Conservation (phyloP, 2,113 vertebrate genomes). For the Eclectus roratus region DNA sequence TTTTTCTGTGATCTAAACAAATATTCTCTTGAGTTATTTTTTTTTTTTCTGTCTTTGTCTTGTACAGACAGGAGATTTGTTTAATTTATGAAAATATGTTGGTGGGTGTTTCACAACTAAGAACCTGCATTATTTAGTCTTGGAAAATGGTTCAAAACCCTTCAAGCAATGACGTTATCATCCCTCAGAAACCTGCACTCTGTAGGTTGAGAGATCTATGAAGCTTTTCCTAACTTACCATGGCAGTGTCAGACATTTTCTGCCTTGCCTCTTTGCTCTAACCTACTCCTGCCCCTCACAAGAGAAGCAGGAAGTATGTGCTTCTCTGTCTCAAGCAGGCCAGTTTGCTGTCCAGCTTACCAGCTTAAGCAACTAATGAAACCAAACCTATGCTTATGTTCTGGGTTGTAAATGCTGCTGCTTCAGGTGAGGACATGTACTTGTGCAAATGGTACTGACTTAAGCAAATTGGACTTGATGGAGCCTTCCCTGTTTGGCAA, state of each 20-base stretch:
- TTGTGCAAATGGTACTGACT: background rate
- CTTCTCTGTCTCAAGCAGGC: background rate
- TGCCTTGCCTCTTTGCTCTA: background rate
- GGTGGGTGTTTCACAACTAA: background rate
- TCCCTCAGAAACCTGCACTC: background rate
- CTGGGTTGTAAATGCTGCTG: background rate
- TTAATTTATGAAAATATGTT: background rate
- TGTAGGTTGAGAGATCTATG: background rate
- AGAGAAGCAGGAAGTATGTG: background rate
- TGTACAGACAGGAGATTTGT: background rate
- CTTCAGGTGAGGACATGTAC: background rate
- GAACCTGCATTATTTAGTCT: background rate
- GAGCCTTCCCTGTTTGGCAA: background rate
- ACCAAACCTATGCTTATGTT: background rate
- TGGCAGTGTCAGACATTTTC: background rate
- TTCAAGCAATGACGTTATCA: background rate
- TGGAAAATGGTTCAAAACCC: background rate
- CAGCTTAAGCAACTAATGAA: background rate
- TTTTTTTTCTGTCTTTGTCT: background rate
- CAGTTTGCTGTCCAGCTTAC: background rate
- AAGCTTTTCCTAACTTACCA: background rate
- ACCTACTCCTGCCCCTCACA: background rate
- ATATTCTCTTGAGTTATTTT: background rate
- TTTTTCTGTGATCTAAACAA: background rate
- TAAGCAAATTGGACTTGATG: background rate